Conservation (phyloP, 2,797 vertebrate genomes). For the Cheirogaleus major region DNA sequence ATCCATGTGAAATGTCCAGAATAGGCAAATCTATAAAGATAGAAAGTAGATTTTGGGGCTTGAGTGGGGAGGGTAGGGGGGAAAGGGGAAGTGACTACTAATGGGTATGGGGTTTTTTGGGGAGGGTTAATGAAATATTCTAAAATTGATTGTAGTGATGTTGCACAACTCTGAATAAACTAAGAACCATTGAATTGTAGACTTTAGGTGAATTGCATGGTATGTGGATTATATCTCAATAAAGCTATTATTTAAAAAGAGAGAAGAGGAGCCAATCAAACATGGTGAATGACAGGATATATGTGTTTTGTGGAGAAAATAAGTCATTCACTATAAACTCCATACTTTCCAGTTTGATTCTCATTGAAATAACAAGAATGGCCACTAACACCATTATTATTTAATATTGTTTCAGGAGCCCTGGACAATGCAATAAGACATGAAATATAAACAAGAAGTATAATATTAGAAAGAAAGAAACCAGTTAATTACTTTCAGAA, state of each 20-base stretch:
- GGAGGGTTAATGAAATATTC: not conserved
- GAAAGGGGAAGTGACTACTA: not conserved
- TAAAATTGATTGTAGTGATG: not conserved
- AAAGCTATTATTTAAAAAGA: slow-evolving; percentile 43
- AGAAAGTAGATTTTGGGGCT: not conserved
- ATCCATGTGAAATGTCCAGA: not conserved
- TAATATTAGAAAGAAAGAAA: slow-evolving; percentile 12
- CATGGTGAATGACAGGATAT: not conserved
- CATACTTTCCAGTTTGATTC: not conserved
- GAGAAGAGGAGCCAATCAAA: not conserved
- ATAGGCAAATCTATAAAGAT: not conserved
- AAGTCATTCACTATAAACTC: not conserved
- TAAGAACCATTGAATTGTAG: not conserved
- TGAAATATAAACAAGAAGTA: not conserved
- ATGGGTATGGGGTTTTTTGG: not conserved
- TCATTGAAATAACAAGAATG: slow-evolving; percentile 46
- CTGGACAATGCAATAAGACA: not conserved
- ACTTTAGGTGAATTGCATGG: not conserved
- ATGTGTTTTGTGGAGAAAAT: slow-evolving; percentile 1
- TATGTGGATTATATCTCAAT: not conserved
- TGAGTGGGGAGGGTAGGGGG: too few relatives aligned
- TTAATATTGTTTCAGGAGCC: not conserved
- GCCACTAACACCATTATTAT: not conserved
- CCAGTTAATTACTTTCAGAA: not conserved
- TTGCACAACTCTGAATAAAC: not conserved